phyloP scores from a whole-genome alignment of 1,140 invertebrate species.

The Radopholus similis region DNA sequence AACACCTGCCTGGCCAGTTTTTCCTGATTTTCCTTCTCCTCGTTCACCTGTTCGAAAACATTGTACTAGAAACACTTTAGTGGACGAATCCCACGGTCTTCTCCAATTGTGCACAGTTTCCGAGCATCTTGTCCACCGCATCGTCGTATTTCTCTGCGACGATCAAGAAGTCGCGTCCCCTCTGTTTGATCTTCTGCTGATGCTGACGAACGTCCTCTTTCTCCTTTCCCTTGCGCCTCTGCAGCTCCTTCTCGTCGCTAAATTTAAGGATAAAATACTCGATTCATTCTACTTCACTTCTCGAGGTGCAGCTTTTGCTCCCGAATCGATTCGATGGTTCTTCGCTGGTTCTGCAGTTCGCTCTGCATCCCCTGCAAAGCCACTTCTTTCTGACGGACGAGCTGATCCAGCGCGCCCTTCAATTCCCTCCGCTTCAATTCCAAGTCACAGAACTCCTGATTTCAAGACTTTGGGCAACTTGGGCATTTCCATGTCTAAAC shows the following conservation, averaged over 20 bases:
- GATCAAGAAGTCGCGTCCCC: not conserved
- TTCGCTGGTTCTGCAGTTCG: not conserved
- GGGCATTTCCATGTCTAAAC: not conserved
- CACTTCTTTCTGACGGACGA: not conserved
- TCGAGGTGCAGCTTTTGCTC: not conserved
- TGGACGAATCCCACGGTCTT: not conserved
- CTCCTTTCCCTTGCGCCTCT: not conserved
- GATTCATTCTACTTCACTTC: not conserved
- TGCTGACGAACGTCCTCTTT: conserved; percentile 12
- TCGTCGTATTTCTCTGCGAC: conserved; percentile 1
- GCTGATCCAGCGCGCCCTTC: not conserved
- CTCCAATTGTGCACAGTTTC: not conserved
- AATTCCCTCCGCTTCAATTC: not conserved
- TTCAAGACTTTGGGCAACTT: not conserved
- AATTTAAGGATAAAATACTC: not conserved
- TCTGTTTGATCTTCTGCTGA: not conserved
- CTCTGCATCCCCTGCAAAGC: not conserved
- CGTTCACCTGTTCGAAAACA: no score
- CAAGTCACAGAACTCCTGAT: not conserved
- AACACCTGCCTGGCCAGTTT: no score
- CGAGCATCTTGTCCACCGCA: not conserved
- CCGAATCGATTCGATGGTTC: not conserved
- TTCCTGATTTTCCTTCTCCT: no score
- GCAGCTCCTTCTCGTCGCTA: conserved; percentile 13
- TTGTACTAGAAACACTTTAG: no score